phyloP scores from a whole-genome alignment of 2,797 vertebrate species.

The Alca torda region DNA sequence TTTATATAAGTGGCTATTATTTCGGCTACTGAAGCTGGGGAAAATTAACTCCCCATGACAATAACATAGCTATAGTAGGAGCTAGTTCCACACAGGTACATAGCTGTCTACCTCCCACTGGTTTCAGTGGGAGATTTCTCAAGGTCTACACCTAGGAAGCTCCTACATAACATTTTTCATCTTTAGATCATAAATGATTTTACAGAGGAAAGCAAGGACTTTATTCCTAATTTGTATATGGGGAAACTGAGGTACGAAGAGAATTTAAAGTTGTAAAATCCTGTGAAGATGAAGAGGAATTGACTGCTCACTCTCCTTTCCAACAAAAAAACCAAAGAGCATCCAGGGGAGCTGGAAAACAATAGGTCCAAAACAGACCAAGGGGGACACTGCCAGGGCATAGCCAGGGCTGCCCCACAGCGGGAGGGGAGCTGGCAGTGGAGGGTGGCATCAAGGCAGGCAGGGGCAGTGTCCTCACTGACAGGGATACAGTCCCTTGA shows the following conservation, averaged over 20 bases:
- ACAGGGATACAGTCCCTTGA: background rate
- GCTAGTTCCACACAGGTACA: background rate
- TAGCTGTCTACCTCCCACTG: background rate
- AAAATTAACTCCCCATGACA: background rate
- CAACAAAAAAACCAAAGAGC: background rate
- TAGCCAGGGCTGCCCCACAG: background rate
- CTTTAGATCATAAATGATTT: background rate
- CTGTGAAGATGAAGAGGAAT: background rate
- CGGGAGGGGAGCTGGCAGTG: background rate
- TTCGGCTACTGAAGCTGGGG: background rate
- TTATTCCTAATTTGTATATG: background rate
- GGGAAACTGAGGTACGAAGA: background rate
- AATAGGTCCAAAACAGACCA: background rate
- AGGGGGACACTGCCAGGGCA: background rate
- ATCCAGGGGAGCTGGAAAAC: background rate
- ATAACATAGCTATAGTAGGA: background rate
- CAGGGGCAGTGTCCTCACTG: background rate
- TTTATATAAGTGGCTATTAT: constrained; percentile 44
- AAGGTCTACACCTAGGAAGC: background rate
- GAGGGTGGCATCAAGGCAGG: background rate
- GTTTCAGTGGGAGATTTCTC: background rate
- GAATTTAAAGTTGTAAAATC: background rate
- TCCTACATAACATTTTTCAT: background rate
- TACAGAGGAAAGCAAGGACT: background rate
- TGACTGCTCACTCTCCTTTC: background rate